Base-by-base conservation (phyloP, 2,797 vertebrate species). In the Thamnophis elegans region DNA sequence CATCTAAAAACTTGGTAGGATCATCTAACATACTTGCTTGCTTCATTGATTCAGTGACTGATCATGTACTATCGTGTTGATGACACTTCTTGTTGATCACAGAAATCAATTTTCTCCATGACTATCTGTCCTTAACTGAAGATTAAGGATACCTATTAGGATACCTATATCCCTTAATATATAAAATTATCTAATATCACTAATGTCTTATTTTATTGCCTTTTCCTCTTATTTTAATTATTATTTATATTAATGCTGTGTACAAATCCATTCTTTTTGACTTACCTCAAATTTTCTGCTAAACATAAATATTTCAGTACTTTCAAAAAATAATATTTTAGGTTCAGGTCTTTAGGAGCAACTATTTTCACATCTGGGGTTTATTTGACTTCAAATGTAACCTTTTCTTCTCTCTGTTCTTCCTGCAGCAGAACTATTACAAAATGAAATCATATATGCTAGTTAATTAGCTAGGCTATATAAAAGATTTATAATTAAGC, bases 391-490 rank as follows among this genome's bases (percentile, higher is more conserved):
- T 5, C 0, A 58, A 90, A 91, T 68, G 2, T 54, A 90, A 13
- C 56, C 55, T 87, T 32, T 54, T 54, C 26, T 10, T 62, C 55
- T n/a, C 53, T 85, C 42, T 0, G 87, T 90, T 85, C 82, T 53
- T 94, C 89, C 91, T 94, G 78, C 93, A 60, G 78, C 93, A 60
- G 65, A 96, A 93, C 89, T 32, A 2, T 94, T 94, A 94, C 51
- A 51, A 93, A 94, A 55, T 32, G 28, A 90, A 95, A 32, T 54
- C 91, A 95, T 5, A 1, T 91, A 88, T 89, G 0, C 0, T 92
- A 65, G 85, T 42, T 93, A 78, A 95, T 94, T 91, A 95, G 2
- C 20, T 93, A 87, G 93, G 87, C 82, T 94, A 47, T 82, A 82
- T 82, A 82, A 82, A 82, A 82, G 73, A 82, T 42, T 78, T 47